Evolutionary conservation across 2,888 invertebrate species (phyloP).

Genomic region (Sphaeridia pumilis): DNA sequence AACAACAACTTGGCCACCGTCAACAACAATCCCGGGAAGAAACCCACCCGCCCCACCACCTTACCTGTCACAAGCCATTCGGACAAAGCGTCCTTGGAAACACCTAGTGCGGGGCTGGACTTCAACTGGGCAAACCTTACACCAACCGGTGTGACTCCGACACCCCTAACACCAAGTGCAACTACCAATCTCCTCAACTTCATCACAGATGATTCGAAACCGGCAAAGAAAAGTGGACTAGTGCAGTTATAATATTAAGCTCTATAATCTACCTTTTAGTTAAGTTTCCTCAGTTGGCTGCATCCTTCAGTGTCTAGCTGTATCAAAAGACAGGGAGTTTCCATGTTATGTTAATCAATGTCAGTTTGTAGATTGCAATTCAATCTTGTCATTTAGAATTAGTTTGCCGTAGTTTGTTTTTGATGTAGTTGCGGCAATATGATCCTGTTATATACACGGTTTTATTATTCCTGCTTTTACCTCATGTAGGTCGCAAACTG

Average conservation of each 20-base stretch:
- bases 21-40: background rate
- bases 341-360: too few relatives aligned
- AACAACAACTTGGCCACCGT: constrained; percentile 4
- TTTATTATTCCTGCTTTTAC: too few relatives aligned
- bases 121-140: constrained; percentile 20
- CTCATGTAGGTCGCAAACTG: too few relatives aligned
- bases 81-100: constrained; percentile 8
- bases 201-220: constrained; percentile 3
- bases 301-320: too few relatives aligned
- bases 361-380: too few relatives aligned
- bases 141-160: constrained; percentile 21
- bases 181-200: constrained; percentile 6
- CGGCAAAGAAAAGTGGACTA: constrained; percentile 5
- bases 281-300: too few relatives aligned
- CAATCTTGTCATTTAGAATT: too few relatives aligned
- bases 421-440: too few relatives aligned
- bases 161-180: constrained; percentile 10
- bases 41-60: constrained; percentile 14
- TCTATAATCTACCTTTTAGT: too few relatives aligned
- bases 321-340: too few relatives aligned
- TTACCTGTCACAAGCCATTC: constrained; percentile 7
- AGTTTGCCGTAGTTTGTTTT: too few relatives aligned
- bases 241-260: constrained; percentile 15
- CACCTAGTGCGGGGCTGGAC: constrained; percentile 19
- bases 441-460: too few relatives aligned